Conservation (phyloP, 2,113 vertebrate species). For the Bettongia penicillata region DNA sequence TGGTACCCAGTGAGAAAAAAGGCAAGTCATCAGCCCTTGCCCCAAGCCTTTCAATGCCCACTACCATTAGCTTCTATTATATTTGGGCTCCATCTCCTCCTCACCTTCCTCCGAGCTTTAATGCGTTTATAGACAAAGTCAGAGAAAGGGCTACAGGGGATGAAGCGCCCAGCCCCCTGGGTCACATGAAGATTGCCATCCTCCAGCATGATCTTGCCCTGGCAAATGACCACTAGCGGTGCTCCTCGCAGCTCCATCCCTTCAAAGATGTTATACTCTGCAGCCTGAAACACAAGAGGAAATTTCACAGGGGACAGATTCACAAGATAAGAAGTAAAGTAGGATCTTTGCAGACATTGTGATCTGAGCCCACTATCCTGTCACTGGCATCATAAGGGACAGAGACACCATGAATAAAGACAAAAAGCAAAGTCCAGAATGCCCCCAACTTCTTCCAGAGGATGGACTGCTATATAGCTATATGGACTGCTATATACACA, state of each 20-base stretch:
- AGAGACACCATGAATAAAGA: neutral
- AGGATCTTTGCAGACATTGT: neutral
- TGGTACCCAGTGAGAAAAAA: neutral
- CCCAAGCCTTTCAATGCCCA: neutral
- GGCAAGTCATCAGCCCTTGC: neutral
- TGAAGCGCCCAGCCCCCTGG: constrained; percentile 93
- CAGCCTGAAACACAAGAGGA: constrained; percentile 83
- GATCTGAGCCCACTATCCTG: neutral
- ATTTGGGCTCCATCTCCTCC: neutral
- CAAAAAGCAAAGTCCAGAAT: neutral
- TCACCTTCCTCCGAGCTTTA: constrained; percentile 97
- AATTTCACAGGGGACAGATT: neutral
- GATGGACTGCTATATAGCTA: neutral
- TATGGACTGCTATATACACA: too few relatives aligned
- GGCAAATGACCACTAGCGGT: constrained; percentile 94
- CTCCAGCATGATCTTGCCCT: constrained; percentile 97
- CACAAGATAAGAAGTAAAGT: neutral
- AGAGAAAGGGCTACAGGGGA: constrained; percentile 92
- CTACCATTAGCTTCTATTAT: fast-evolving
- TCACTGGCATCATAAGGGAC: neutral
- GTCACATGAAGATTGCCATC: constrained; percentile 93
- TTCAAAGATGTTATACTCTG: constrained; percentile 98
- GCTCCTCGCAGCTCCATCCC: constrained; percentile 96
- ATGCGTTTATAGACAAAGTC: constrained; percentile 98
- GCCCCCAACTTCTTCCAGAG: neutral